Conservation (phyloP, 2,888 invertebrate species). For the Eupithecia subumbrata region DNA sequence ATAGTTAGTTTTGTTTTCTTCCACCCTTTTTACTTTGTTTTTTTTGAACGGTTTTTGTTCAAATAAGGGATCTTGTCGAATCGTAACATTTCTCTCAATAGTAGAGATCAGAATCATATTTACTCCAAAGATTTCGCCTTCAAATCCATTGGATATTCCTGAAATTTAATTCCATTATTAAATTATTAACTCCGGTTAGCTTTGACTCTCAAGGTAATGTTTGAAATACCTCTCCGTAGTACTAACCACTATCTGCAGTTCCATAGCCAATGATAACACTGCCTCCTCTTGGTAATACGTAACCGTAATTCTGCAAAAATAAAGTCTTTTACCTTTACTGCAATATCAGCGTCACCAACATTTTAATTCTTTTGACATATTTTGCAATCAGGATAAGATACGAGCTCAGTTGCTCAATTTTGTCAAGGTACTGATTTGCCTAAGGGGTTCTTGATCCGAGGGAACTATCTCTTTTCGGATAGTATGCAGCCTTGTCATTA, state of each 20-base stretch:
- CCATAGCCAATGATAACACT: slow-evolving; percentile 89
- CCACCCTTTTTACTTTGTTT: slow-evolving; percentile 61
- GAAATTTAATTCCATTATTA: slow-evolving; percentile 39
- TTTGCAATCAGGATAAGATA: slow-evolving; percentile 38
- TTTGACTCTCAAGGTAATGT: background rate
- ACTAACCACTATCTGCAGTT: slow-evolving; percentile 85
- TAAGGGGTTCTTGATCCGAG: slow-evolving; percentile 52
- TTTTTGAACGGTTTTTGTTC: slow-evolving; percentile 61
- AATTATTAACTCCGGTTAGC: background rate
- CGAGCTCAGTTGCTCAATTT: slow-evolving; percentile 44
- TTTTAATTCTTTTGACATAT: slow-evolving; percentile 1
- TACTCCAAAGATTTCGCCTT: slow-evolving; percentile 87
- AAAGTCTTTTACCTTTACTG: slow-evolving; percentile 15
- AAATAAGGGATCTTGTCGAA: slow-evolving; percentile 58
- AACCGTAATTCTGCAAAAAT: slow-evolving; percentile 81
- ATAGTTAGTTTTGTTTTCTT: slow-evolving; percentile 55
- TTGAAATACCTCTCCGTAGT: background rate
- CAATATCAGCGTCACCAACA: background rate
- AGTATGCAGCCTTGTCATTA: slow-evolving; percentile 53
- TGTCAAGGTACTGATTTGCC: slow-evolving; percentile 55
- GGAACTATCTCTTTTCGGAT: slow-evolving; percentile 54
- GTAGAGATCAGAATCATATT: slow-evolving; percentile 86
- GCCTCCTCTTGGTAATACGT: slow-evolving; percentile 83
- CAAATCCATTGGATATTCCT: slow-evolving; percentile 86
- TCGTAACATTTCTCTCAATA: slow-evolving; percentile 72